phyloP scores from a whole-genome alignment of 2,113 vertebrate genomes.

The Ctenodactylus gundi region DNA sequence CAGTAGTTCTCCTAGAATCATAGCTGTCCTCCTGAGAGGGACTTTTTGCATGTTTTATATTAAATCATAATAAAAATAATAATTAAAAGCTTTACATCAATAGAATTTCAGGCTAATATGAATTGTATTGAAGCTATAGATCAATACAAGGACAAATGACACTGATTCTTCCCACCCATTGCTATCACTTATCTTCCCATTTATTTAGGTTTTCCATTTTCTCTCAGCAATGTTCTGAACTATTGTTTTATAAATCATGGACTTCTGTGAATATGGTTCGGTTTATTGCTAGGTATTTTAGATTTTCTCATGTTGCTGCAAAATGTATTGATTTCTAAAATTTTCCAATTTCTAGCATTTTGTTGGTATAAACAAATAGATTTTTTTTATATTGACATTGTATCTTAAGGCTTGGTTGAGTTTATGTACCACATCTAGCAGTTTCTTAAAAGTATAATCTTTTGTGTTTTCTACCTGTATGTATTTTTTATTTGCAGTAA shows the following conservation, averaged over 20 bases:
- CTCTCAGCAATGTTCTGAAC: neutral
- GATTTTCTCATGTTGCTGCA: neutral
- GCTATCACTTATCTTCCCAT: neutral
- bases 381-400: neutral
- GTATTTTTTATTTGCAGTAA: neutral
- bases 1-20: neutral
- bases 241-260: neutral
- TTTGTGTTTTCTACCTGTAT: neutral
- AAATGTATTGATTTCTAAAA: neutral
- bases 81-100: neutral
- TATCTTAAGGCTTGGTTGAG: slow-evolving; percentile 1
- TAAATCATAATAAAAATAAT: neutral
- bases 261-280: neutral
- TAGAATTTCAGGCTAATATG: neutral
- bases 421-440: neutral
- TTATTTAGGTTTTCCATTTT: slow-evolving; percentile 11
- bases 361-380: neutral
- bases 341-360: neutral
- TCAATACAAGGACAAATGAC: neutral
- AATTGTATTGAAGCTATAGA: neutral
- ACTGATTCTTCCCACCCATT: neutral
- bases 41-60: neutral
- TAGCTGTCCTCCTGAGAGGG: neutral
- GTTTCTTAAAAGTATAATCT: neutral
- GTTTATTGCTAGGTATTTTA: slow-evolving; percentile 10